phyloP scores from a whole-genome alignment of 1,140 invertebrate species.

The Bombus superbus region DNA sequence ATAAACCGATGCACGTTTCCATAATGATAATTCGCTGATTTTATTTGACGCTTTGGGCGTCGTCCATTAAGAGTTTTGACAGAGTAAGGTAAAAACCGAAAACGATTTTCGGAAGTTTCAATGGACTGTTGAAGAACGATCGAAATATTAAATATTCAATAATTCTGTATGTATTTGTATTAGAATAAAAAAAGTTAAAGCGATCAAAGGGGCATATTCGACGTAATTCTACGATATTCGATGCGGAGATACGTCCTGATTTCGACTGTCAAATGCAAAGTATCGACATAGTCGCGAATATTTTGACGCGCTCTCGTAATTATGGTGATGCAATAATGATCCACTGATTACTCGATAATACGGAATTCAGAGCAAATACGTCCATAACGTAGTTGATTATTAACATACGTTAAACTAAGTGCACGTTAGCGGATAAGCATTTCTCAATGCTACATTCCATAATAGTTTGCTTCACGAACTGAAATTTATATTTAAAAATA shows the following conservation, averaged over 20 bases:
- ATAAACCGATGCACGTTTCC: background rate
- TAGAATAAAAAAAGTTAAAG: background rate
- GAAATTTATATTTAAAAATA: background rate
- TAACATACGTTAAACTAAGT: conserved; percentile 3
- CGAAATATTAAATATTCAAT: background rate
- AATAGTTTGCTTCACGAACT: background rate
- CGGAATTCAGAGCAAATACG: background rate
- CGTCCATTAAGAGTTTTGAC: no score
- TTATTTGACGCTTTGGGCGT: background rate
- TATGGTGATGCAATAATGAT: background rate
- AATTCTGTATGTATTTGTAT: background rate
- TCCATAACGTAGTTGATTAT: background rate
- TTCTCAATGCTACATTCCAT: background rate
- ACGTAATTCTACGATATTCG: background rate
- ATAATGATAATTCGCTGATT: background rate
- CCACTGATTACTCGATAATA: conserved; percentile 9
- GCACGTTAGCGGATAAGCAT: background rate
- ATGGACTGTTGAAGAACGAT: background rate
- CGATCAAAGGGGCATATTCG: background rate
- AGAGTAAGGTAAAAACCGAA: no score
- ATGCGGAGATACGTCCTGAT: background rate
- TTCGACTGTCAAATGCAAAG: background rate
- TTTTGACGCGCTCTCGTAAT: background rate
- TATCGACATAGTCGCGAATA: background rate
- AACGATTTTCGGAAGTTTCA: background rate